Conservation (phyloP, 1,140 invertebrate genomes). For the Temnothorax longispinosus region DNA sequence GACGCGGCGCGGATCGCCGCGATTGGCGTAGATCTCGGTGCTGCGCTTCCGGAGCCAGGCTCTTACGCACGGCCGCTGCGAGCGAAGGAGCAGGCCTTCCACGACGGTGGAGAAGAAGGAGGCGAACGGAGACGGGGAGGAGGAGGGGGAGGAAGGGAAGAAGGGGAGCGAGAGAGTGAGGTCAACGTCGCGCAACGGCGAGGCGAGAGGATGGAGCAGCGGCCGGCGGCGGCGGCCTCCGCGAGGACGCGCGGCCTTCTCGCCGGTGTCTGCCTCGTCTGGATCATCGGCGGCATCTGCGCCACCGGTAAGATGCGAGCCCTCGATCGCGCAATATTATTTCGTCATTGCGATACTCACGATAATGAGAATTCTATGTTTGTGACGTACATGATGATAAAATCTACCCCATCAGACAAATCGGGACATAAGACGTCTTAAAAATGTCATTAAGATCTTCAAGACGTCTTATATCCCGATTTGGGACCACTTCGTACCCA, state of each 20-base stretch:
- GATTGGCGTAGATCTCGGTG: slow-evolving; percentile 21
- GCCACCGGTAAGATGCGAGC: slow-evolving; percentile 69
- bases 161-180: not conserved
- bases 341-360: not conserved
- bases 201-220: slow-evolving; percentile 47
- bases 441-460: too few species aligned
- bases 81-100: not conserved
- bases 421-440: too few species aligned
- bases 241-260: slow-evolving; percentile 67
- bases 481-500: too few species aligned
- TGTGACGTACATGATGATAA: not conserved
- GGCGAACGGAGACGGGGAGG: not conserved
- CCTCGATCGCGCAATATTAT: not conserved
- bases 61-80: not conserved
- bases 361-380: not conserved
- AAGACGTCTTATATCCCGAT: too few species aligned
- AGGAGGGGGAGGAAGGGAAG: not conserved
- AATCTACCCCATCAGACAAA: too few species aligned
- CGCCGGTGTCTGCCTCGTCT: slow-evolving; percentile 66
- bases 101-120: slow-evolving; percentile 2
- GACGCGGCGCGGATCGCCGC: slow-evolving; percentile 22
- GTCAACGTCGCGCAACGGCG: slow-evolving; percentile 54
- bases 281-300: slow-evolving; percentile 65
- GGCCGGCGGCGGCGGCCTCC: slow-evolving; percentile 69
- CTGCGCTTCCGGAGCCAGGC: not conserved